A percentile compares a stretch with the other conserved stretches of the same genome.
phyloP scores from a whole-genome alignment of 2,888 invertebrate genomes.

The Lycocerus yunnanus region DNA sequence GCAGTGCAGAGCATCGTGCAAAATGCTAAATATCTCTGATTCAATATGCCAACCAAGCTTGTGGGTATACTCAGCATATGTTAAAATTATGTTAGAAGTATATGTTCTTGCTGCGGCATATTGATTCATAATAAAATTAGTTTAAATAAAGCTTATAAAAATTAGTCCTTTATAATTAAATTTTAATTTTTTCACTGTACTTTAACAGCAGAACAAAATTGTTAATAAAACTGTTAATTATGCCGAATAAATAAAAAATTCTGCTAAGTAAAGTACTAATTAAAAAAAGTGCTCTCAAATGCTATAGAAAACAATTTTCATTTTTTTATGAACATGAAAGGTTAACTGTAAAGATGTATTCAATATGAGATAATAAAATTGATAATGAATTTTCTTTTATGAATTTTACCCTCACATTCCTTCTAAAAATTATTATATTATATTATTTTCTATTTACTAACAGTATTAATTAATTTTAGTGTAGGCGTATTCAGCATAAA shows the following conservation, averaged over 20 bases:
- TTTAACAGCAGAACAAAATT: too few species aligned
- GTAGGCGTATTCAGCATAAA: neutral
- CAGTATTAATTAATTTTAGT: too few species aligned
- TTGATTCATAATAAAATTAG: neutral
- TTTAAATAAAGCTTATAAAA: neutral
- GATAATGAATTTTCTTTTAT: too few species aligned
- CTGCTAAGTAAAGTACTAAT: too few species aligned
- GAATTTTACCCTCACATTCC: too few species aligned
- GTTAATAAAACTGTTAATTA: neutral
- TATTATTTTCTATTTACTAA: too few species aligned
- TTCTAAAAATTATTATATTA: too few species aligned
- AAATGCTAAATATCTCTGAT: constrained; percentile 12
- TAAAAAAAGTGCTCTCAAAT: neutral
- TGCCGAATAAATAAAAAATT: too few species aligned
- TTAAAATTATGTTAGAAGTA: constrained; percentile 11
- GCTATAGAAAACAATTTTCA: neutral
- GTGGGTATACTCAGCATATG: constrained; percentile 9
- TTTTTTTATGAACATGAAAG: too few species aligned
- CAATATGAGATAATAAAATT: too few species aligned
- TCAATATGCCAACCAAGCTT: constrained; percentile 3
- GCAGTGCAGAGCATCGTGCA: constrained; percentile 13
- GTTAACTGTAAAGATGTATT: too few species aligned
- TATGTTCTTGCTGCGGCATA: neutral
- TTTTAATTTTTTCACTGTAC: neutral
- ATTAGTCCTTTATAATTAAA: neutral